Evolutionary conservation across 2,888 invertebrate genomes (phyloP), one percentile per base, ranked within the genome.

Genomic region (Petrolisthes cinctipes): DNA sequence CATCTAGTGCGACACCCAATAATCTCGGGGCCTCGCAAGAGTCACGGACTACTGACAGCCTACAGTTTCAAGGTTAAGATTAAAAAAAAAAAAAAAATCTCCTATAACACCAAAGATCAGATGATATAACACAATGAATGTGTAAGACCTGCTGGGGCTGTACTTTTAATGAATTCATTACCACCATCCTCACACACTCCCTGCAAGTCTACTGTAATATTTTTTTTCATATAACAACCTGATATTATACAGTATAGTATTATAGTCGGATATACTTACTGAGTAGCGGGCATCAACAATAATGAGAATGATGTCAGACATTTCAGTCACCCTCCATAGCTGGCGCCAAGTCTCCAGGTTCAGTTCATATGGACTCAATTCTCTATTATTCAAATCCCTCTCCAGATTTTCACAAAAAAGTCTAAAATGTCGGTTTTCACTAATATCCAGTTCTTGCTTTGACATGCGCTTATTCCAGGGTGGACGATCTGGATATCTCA

Each of bases 331-430:
- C 73, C 99, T 94, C 99, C 99, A 99, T 90, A 99, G 93, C 92
- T 99, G 99, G 17, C 98, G 93, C 98, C 98, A 99, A 0, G 98
- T 98, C 93, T 99, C 98, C 91, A 99, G 93, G 93, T 99, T 99
- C 89, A 98, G 93, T 92, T 99, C 98, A 93, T 97, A 98, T 92
- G 97, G 96, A 82, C 97, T 97, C 90, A 98, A 93, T 88, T 94
- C 83, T 23, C 54, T 9, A 5, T 53, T 54, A 7, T 78, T 71
- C 83, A 89, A 90, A 5, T 83, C 73, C 20, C 66, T 79, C 37
- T 87, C 82, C 79, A 89, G 66, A 6, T 87, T 71, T 54, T 90
- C 87, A 76, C 87, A 89, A 56, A 90, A 90, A 7, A 90, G 57
- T 61, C 89, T 76, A 92, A 98, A 98, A 93, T 97, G 97, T 92